Percentiles rank a stretch among this genome's conserved stretches.
Evolutionary conservation across 1,140 invertebrate genomes (phyloP).

Genomic region (Lineus longissimus): DNA sequence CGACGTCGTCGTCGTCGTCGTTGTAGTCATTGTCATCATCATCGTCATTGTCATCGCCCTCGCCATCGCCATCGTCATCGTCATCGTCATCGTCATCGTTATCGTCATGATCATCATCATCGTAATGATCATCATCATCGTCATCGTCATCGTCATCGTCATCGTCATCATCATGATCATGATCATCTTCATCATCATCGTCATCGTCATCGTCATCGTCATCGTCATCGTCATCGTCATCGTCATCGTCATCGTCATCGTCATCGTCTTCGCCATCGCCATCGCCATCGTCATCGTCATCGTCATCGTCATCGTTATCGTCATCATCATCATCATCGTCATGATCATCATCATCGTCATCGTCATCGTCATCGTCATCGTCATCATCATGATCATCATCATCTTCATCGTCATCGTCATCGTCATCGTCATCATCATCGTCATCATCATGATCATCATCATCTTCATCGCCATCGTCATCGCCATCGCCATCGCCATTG

Average conservation of each 20-base stretch:
- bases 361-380: constrained; percentile 1
- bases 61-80: too few species aligned
- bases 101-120: too few species aligned
- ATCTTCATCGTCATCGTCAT: background rate
- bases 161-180: background rate
- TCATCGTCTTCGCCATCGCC: too few species aligned
- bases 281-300: too few species aligned
- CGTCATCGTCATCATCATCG: constrained; percentile 1
- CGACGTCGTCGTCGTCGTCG: background rate
- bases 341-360: too few species aligned
- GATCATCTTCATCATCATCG: background rate
- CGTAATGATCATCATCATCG: too few species aligned
- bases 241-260: background rate
- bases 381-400: background rate
- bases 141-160: constrained; percentile 1
- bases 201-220: background rate
- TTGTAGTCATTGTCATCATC: background rate
- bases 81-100: background rate
- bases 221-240: background rate
- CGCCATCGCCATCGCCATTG: constrained; percentile 1
- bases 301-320: background rate
- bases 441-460: background rate
- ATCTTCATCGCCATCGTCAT: background rate
- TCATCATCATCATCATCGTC: too few species aligned
- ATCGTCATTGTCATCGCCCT: too few species aligned